Base-by-base conservation (phyloP, 2,797 vertebrate species). In the Pipistrellus pipistrellus region DNA sequence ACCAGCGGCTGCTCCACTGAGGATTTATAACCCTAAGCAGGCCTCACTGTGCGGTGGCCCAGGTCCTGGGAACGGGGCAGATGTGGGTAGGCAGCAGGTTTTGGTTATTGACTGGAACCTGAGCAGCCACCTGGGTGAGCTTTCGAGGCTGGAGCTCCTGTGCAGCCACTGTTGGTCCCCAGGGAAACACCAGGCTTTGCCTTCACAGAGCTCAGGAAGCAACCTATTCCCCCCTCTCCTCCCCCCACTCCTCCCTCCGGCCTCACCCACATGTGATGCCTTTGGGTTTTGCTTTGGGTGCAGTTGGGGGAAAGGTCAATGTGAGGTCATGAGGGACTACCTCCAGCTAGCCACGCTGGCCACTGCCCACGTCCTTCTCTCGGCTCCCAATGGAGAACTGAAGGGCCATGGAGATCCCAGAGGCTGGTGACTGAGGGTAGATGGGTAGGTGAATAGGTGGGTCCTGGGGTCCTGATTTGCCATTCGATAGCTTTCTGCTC, bases 41-140 rank as follows among this genome's bases (percentile, higher is more conserved):
- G 32, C 48, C 21, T 51, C 68, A 9, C 0, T 0, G 4, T 23
- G 69, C 13, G 12, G 11, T 1, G 0, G 20, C 20, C 0, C 4
- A 20, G n/a, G 23, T 12, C 44, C 46, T 4, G n/a, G 68, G 10
- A 23, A 46, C n/a, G 0, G 71, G 64, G 68, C 75, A 17, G 66
- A 44, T 6, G 1, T 1, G 3, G 57, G 30, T 27, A 59, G 69
- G 17, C 48, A 18, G 10, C 12, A 66, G 71, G 21, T 53, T 82
- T 51, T 64, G 41, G 20, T 53, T 51, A 35, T 30, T 25, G 25
- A 13, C 48, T 69, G 35, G 62, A 76, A n/a, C 4, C 30, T 4
- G 20, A 32, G 41, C 66, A 57, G 51, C n/a, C 21, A 15, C 3
- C 30, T 1, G 27, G 81, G 64, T 18, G 32, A 90, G 18, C 46